Evolutionary conservation across 23 tunicate genomes (phyloP).

Genomic region (Corella eumyota): DNA sequence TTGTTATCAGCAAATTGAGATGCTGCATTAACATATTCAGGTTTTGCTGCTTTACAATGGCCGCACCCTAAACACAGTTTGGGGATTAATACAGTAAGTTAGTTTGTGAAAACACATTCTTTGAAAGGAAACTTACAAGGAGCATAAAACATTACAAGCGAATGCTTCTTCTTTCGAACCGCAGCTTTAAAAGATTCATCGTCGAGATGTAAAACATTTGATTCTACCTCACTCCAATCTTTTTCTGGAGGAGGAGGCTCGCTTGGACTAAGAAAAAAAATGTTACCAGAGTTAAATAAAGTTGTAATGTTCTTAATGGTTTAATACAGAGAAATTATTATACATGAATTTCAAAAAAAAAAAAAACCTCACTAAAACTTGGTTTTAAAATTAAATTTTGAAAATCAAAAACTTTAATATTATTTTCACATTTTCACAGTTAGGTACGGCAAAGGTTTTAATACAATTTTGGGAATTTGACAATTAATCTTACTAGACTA

Average conservation of each 20-base stretch:
- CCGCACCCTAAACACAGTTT: constrained; percentile 76
- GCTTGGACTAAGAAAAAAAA: constrained; percentile 53
- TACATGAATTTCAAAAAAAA: no score
- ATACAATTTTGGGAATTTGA: no score
- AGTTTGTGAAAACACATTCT: background rate
- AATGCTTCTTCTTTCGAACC: constrained; percentile 87
- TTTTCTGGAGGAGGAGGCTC: constrained; percentile 95
- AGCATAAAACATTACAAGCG: constrained; percentile 88
- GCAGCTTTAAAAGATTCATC: constrained; percentile 59
- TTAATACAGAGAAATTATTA: no score
- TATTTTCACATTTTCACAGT: no score
- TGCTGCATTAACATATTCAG: constrained; percentile 82
- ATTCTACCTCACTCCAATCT: constrained; percentile 75
- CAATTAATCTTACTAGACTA: no score
- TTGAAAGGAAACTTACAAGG: constrained; percentile 52
- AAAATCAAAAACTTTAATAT: no score
- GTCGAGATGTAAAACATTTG: constrained; percentile 72
- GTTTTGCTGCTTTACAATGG: constrained; percentile 92
- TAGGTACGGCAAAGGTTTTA: no score
- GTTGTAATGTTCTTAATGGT: no score
- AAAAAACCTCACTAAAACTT: no score
- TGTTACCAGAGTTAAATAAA: no score
- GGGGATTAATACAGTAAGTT: background rate
- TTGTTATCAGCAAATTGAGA: constrained; percentile 69
- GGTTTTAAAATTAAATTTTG: no score